Percentiles rank a stretch among this genome's conserved stretches.
Conservation (phyloP, 2,113 vertebrate genomes). For the Dolichallabes microphthalmus region DNA sequence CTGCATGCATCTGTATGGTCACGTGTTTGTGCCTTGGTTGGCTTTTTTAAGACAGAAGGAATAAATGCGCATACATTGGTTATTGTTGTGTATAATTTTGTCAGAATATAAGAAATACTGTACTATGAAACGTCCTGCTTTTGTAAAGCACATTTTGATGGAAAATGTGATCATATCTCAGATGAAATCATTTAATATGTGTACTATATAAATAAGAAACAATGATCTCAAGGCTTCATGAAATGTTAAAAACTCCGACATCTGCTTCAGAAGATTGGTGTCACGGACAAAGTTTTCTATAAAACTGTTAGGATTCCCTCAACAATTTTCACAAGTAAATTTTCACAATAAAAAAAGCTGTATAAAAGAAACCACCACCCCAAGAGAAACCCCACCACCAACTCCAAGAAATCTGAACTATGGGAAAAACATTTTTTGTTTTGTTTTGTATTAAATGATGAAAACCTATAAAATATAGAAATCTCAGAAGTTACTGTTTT, state of each 20-base stretch:
- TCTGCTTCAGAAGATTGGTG: slow-evolving; percentile 62
- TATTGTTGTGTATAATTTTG: not conserved
- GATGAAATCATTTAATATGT: slow-evolving; percentile 18
- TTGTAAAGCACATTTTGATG: not conserved
- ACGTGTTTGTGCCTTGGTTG: not conserved
- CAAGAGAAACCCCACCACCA: not conserved
- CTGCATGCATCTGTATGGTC: slow-evolving; percentile 32
- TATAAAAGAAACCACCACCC: slow-evolving; percentile 33
- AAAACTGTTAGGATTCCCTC: slow-evolving; percentile 55
- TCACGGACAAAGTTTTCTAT: slow-evolving; percentile 51
- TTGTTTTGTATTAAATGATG: not conserved
- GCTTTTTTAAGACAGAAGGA: not conserved
- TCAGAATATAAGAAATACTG: not conserved
- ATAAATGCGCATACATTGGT: not conserved
- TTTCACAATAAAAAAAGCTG: slow-evolving; percentile 25
- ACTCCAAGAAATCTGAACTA: slow-evolving; percentile 10
- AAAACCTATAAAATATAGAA: not conserved
- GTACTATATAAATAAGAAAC: slow-evolving; percentile 12
- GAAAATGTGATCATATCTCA: not conserved
- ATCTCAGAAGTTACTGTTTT: not conserved
- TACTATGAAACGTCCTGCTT: not conserved
- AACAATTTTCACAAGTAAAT: slow-evolving; percentile 56
- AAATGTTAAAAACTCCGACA: slow-evolving; percentile 55
- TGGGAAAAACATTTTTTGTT: not conserved
- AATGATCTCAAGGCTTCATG: not conserved